A percentile compares a stretch with the other conserved stretches of the same genome.
phyloP scores from a whole-genome alignment of 2,888 invertebrate species.

The Mesorhabditis sp. region DNA sequence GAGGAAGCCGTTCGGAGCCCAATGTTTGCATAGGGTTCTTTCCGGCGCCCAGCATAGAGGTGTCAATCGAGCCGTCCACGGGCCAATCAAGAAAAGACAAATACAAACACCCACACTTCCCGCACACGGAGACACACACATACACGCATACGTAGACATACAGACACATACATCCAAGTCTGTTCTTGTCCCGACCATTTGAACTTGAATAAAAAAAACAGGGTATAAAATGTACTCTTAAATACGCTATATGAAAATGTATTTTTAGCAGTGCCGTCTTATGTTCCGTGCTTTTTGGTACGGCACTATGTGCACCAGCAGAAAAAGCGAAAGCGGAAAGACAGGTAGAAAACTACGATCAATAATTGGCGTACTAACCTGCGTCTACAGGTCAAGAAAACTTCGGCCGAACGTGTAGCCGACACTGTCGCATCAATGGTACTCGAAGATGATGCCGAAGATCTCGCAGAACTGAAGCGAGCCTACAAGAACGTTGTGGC shows the following conservation, averaged over 20 bases:
- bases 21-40: not conserved
- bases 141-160: too few species aligned
- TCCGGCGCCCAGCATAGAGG: not conserved
- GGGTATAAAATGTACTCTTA: not conserved
- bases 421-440: slow-evolving; percentile 3
- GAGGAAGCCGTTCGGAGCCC: too few species aligned
- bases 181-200: too few species aligned
- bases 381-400: slow-evolving; percentile 1
- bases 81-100: not conserved
- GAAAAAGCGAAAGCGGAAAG: not conserved
- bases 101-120: too few species aligned
- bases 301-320: not conserved
- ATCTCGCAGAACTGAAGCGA: slow-evolving; percentile 5
- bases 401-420: slow-evolving; percentile 1
- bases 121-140: too few species aligned
- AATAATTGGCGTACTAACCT: not conserved
- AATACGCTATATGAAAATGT: not conserved
- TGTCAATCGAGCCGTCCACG: slow-evolving; percentile 2
- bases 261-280: slow-evolving; percentile 1
- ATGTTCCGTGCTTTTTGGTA: not conserved
- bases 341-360: not conserved
- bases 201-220: not conserved
- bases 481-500: slow-evolving; percentile 5
- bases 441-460: not conserved
- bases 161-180: too few species aligned